Base-by-base conservation (phyloP, 2,888 invertebrate genomes). In the Morpho deidamia region DNA sequence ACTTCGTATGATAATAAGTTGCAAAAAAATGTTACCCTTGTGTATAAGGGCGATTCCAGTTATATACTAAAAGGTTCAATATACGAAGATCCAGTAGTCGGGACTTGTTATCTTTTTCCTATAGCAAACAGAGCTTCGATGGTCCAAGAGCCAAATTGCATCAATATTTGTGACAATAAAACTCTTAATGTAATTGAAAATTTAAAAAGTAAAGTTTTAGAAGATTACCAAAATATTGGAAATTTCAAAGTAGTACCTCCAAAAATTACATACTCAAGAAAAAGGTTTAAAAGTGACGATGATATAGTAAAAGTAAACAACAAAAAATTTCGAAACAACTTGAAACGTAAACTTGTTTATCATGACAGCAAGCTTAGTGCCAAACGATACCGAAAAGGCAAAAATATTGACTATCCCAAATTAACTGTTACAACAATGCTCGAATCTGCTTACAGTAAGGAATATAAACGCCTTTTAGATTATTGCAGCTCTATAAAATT, bases 371-470 rank as follows among this genome's bases (percentile, higher is more conserved):
- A 70, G 62, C 57, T 66, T 5, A 56, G 46, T 34, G 64, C 59
- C 44, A 86, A 76, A 62, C 81, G 67, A 54, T 84, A 83, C 47
- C 74, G 83, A 59, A 85, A 85, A 69, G 74, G 80, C 5, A 88
- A 83, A 70, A 76, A 83, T 60, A 88, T 88, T 51, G 83, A 89
- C 59, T 68, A 70, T 53, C 76, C 80, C 7, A 87, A 79, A 72
- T 61, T 75, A 38, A 73, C 69, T 0, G 41, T 58, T 7, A 39
- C 65, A 48, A 55, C 71, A 32, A 70, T 75, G 14, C 49, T 55
- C 12, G 72, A 79, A 3, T 70, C 68, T 4, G 69, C 71, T 1
- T 87, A 83, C 59, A 51, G 60, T 11, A 79, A 74, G 64, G 83
- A 89, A 64, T 86, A 76, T 58, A 76, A 74, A 61, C 61, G 62